These are phyloP conservation scores for Gymnoscelis rufifasciata DNA, from an alignment of 2,888 invertebrate species.

Conservation along the genomic window DNA sequence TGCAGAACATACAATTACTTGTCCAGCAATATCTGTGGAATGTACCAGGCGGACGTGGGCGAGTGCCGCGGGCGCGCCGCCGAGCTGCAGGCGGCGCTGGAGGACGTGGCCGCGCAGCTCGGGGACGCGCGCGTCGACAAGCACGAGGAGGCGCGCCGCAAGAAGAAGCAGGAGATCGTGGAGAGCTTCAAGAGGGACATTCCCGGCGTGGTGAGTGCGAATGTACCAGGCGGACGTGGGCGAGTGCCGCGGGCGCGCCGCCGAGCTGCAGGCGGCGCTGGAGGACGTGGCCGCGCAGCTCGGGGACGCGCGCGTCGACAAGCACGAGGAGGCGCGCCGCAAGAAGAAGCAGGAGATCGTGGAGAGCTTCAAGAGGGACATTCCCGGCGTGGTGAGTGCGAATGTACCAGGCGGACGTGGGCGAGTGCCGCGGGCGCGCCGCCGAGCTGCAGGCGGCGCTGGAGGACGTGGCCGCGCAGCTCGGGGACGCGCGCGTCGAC, in stretches of 20 bases:
- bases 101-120: conserved; percentile 90
- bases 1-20: no score
- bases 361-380: conserved; percentile 96
- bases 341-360: conserved; percentile 98
- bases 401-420: conserved; percentile 92
- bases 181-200: conserved; percentile 98
- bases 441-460: conserved; percentile 88
- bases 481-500: conserved; percentile 97
- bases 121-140: conserved; percentile 98
- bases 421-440: conserved; percentile 91
- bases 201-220: conserved; percentile 91
- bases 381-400: conserved; percentile 92
- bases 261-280: conserved; percentile 87
- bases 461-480: conserved; percentile 88
- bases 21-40: no score
- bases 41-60: conserved; percentile 89
- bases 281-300: conserved; percentile 90
- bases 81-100: conserved; percentile 86
- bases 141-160: conserved; percentile 95
- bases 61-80: conserved; percentile 91
- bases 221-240: conserved; percentile 90
- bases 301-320: conserved; percentile 97
- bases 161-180: conserved; percentile 98
- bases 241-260: conserved; percentile 90
- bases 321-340: conserved; percentile 96